Conservation (phyloP, 2,797 vertebrate species). For the Clarias platycephalus region DNA sequence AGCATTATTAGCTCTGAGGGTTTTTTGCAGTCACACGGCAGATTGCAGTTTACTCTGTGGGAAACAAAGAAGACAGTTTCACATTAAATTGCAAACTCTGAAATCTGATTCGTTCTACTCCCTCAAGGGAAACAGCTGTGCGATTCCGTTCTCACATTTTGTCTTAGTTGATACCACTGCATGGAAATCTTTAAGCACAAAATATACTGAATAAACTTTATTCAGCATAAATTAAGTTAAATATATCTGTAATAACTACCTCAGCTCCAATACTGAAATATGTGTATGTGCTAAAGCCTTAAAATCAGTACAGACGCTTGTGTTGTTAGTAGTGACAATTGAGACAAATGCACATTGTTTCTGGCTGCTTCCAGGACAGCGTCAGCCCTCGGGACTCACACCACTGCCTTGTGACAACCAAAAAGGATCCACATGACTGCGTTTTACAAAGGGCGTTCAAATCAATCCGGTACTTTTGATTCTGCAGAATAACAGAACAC, state of each 20-base stretch:
- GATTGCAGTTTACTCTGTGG: slow-evolving; percentile 11
- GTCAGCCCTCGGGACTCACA: slow-evolving; percentile 17
- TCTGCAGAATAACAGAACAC: no score
- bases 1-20: slow-evolving; percentile 9
- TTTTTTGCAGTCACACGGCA: slow-evolving; percentile 7
- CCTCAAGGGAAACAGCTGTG: slow-evolving; percentile 6
- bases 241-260: not conserved
- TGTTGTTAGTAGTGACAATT: slow-evolving; percentile 4
- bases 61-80: slow-evolving; percentile 18
- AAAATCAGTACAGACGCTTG: not conserved
- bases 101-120: slow-evolving; percentile 9
- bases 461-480: no score
- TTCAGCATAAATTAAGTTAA: not conserved
- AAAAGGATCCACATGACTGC: slow-evolving; percentile 29
- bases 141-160: not conserved
- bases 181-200: not conserved
- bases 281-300: not conserved
- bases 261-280: not conserved
- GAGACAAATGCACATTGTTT: slow-evolving; percentile 14
- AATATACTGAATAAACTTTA: not conserved
- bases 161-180: not conserved
- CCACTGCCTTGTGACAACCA: slow-evolving; percentile 36
- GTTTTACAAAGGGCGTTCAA: not conserved
- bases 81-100: not conserved
- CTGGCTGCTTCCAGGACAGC: not conserved